These are phyloP conservation scores for Tetropium fuscum DNA, from an alignment of 2,888 invertebrate species.

Conservation along the genomic window DNA sequence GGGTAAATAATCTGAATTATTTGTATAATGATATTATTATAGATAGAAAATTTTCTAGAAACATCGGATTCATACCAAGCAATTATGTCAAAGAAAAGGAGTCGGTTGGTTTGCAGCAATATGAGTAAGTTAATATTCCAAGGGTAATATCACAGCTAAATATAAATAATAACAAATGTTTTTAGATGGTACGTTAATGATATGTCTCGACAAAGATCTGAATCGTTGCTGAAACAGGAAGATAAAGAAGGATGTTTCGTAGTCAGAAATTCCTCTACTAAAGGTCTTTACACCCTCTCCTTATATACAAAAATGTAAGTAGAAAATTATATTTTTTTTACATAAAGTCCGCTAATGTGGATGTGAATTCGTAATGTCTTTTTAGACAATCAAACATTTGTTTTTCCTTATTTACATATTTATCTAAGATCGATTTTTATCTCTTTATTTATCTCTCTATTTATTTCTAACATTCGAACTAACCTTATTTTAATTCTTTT, in stretches of 20 bases:
- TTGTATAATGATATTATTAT: not conserved
- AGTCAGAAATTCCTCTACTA: constrained; percentile 94
- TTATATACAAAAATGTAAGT: constrained; percentile 95
- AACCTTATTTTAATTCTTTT: too few relatives aligned
- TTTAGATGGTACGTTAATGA: constrained; percentile 97
- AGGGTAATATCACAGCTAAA: too few relatives aligned
- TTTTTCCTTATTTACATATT: too few relatives aligned
- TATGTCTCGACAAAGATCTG: constrained; percentile 93
- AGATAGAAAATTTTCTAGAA: constrained; percentile 68
- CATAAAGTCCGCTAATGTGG: too few relatives aligned
- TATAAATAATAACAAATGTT: too few relatives aligned
- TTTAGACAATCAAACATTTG: too few relatives aligned
- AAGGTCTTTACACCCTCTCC: constrained; percentile 95
- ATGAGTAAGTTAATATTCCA: constrained; percentile 88
- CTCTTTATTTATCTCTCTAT: too few relatives aligned
- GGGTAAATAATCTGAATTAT: constrained; percentile 66
- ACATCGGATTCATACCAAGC: constrained; percentile 93
- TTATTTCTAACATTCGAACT: too few relatives aligned
- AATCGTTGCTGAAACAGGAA: constrained; percentile 90
- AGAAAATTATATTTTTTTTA: constrained; percentile 19
- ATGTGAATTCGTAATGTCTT: too few relatives aligned
- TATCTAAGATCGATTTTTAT: too few relatives aligned
- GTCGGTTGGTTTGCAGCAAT: constrained; percentile 90
- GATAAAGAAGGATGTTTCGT: constrained; percentile 97
- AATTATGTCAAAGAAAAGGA: constrained; percentile 97